Evolutionary conservation across 2,113 vertebrate genomes (phyloP).

Genomic region (Urocynchramus pylzowi): DNA sequence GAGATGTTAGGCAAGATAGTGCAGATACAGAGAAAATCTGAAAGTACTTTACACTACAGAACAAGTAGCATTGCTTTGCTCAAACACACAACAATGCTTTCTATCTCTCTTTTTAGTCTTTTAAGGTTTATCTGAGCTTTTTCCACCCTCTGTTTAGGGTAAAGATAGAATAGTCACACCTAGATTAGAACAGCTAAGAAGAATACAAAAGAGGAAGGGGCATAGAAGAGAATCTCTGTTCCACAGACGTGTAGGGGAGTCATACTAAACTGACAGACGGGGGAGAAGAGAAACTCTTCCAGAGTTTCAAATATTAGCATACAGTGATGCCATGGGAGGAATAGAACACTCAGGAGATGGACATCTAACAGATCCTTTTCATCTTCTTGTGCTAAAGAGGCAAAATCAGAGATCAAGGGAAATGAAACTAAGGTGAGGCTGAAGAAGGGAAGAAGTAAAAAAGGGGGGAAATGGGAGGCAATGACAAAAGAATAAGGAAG

Average conservation of each 20-base stretch:
- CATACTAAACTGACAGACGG: background rate
- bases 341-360: background rate
- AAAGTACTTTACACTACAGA: background rate
- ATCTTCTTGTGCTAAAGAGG: background rate
- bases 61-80: background rate
- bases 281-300: background rate
- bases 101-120: background rate
- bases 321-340: background rate
- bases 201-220: background rate
- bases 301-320: background rate
- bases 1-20: background rate
- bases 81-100: background rate
- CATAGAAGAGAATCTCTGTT: background rate
- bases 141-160: background rate
- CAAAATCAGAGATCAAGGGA: background rate
- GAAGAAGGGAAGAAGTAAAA: background rate
- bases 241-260: background rate
- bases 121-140: background rate
- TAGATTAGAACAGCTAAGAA: background rate
- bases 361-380: background rate
- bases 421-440: background rate
- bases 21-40: background rate
- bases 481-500: background rate
- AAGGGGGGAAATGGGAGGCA: rapidly evolving
- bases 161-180: background rate